These are phyloP conservation scores for Scaptomyza tumidula DNA, from an alignment of 2,888 invertebrate species.

Conservation along the genomic window DNA sequence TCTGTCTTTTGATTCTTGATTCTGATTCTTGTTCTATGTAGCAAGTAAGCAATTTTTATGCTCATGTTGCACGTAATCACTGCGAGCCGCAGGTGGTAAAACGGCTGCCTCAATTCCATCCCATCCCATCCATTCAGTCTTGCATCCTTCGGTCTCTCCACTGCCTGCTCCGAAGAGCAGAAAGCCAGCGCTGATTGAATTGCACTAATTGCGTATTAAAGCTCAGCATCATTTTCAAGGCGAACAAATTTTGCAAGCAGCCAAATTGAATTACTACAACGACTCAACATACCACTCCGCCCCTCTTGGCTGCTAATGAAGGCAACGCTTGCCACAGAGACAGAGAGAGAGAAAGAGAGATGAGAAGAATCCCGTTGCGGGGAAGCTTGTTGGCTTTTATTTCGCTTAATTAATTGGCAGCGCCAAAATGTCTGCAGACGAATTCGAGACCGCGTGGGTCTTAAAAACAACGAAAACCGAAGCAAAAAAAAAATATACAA, in stretches of 20 bases:
- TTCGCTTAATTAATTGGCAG: constrained; percentile 82
- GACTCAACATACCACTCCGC: not conserved
- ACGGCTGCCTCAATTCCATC: constrained; percentile 23
- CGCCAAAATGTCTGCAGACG: constrained; percentile 61
- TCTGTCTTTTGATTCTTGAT: constrained; percentile 14
- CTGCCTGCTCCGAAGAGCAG: constrained; percentile 18
- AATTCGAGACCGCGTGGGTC: constrained; percentile 6
- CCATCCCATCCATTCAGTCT: not conserved
- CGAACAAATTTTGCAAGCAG: constrained; percentile 70
- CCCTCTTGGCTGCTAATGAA: constrained; percentile 54
- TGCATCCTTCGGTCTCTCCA: not conserved
- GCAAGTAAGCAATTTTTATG: constrained; percentile 74
- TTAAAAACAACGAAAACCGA: constrained; percentile 2
- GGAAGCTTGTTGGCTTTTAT: constrained; percentile 71
- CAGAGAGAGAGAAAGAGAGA: not conserved
- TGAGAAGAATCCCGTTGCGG: constrained; percentile 41
- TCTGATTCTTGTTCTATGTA: constrained; percentile 51
- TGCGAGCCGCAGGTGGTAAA: constrained; percentile 83
- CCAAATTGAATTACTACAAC: constrained; percentile 72
- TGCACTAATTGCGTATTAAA: constrained; percentile 80
- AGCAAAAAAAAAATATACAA: constrained; percentile 28
- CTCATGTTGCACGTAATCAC: constrained; percentile 82
- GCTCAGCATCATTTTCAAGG: constrained; percentile 68
- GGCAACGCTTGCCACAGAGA: constrained; percentile 21
- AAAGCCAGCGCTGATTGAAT: constrained; percentile 69